These are phyloP conservation scores for Pedicia rivosa DNA, from an alignment of 2,888 invertebrate species.

Conservation along the genomic window DNA sequence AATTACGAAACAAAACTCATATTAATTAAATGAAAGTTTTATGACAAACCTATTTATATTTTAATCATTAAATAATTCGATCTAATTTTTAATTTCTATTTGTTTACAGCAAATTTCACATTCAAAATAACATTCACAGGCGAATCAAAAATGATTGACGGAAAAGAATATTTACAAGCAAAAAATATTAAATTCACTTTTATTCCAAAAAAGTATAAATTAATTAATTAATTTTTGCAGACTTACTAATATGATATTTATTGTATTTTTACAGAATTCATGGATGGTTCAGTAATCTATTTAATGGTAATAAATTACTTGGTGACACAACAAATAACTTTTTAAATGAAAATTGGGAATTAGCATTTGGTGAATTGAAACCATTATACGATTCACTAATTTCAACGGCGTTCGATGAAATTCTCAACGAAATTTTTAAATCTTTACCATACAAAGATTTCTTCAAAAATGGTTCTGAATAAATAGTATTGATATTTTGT, in stretches of 20 bases:
- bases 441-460: conserved; percentile 24
- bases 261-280: neutral
- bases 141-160: neutral
- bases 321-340: conserved; percentile 32
- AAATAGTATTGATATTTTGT: too few species aligned
- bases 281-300: conserved; percentile 23
- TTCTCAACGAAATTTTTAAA: conserved; percentile 25
- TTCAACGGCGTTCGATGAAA: conserved; percentile 18
- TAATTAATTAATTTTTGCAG: neutral
- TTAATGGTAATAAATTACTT: conserved; percentile 29
- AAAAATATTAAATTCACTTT: neutral
- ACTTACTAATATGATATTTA: neutral
- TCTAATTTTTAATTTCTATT: too few species aligned
- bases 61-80: too few species aligned
- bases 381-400: conserved; percentile 25
- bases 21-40: too few species aligned
- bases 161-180: neutral
- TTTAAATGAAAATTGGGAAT: conserved; percentile 34
- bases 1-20: too few species aligned
- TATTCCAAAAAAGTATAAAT: neutral
- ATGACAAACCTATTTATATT: too few species aligned
- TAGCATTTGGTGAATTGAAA: too few species aligned
- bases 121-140: neutral
- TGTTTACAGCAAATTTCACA: neutral
- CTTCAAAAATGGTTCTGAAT: too few species aligned